Base-by-base conservation (phyloP, 2,797 vertebrate genomes). In the Lindbergichthys nudifrons region DNA sequence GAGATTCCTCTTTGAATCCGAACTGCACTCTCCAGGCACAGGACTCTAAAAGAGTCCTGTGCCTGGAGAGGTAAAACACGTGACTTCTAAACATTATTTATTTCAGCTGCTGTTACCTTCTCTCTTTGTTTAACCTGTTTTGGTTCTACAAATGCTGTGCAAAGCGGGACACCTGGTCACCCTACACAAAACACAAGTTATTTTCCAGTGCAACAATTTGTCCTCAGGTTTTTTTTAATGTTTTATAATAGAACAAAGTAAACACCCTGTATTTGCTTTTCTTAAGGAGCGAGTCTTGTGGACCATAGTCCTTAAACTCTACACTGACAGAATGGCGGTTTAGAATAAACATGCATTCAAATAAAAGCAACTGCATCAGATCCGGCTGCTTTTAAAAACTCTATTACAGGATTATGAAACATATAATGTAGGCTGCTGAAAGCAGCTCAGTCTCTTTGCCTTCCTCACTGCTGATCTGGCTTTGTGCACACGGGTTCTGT, bases 201-300 rank as follows among this genome's bases (percentile, higher is more conserved):
- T 23, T 65, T 47, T 74, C 45, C 67, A 53, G 79, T 75, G 75
- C 65, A 86, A 75, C 63, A 42, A 13, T 46, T 73, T 67, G 54
- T 79, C 30, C 11, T 65, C 18, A 21, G 50, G 2, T 23, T 65
- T 51, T 73, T 57, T 46, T 23, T 1, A 9, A 36, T 61, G 39
- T 60, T 74, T 26, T 54, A 19, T 52, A 59, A 47, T 12, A 54
- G 42, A 62, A n/a, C 39, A 76, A 79, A 64, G 71, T 79, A 80
- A 87, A 88, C 79, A 70, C 72, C 61, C 21, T 70, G 54, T 70
- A 43, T 77, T 75, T 70, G 42, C 42, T 65, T 81, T 64, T 78
- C 0, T 58, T 23, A 47, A 65, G 6, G 60, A 41, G 58, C 18
- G 36, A 53, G 64, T 72, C 73, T 76, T 56, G 15, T 67, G 30